A percentile compares a stretch with the other conserved stretches of the same genome.
phyloP scores from a whole-genome alignment of 2,113 vertebrate species.

The Stegostoma tigrinum region DNA sequence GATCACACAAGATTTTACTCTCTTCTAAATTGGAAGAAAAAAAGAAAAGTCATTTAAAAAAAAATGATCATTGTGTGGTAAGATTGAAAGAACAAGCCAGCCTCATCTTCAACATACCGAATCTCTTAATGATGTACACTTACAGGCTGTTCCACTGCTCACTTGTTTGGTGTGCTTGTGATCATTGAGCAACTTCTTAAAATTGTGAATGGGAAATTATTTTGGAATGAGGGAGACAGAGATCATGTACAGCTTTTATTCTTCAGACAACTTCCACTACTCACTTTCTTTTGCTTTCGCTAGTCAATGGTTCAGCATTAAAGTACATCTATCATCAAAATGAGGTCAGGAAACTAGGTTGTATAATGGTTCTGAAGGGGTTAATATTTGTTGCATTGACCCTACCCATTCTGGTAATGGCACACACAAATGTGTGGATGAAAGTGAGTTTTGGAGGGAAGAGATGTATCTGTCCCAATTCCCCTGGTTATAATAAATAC shows the following conservation, averaged over 20 bases:
- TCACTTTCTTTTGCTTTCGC: neutral
- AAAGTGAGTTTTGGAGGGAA: too few species aligned
- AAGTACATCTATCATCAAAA: neutral
- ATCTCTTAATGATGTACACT: neutral
- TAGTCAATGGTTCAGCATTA: neutral
- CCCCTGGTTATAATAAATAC: too few species aligned
- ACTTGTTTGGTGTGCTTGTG: neutral
- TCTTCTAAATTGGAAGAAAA: neutral
- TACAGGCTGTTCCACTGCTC: neutral
- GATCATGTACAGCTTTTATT: neutral
- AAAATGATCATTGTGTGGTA: neutral
- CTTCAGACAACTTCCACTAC: neutral
- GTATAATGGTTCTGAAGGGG: too few species aligned
- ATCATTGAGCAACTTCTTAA: neutral
- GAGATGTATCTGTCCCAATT: too few species aligned
- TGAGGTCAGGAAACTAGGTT: neutral
- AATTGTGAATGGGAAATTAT: neutral
- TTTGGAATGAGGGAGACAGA: neutral
- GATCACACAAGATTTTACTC: neutral
- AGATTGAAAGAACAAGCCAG: neutral
- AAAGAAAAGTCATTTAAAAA: neutral
- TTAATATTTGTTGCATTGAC: too few species aligned
- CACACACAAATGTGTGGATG: too few species aligned
- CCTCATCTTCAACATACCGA: neutral
- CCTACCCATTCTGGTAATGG: too few species aligned